These are phyloP conservation scores for Lampris megalopsis DNA, from an alignment of 2,113 vertebrate species.

Conservation along the genomic window DNA sequence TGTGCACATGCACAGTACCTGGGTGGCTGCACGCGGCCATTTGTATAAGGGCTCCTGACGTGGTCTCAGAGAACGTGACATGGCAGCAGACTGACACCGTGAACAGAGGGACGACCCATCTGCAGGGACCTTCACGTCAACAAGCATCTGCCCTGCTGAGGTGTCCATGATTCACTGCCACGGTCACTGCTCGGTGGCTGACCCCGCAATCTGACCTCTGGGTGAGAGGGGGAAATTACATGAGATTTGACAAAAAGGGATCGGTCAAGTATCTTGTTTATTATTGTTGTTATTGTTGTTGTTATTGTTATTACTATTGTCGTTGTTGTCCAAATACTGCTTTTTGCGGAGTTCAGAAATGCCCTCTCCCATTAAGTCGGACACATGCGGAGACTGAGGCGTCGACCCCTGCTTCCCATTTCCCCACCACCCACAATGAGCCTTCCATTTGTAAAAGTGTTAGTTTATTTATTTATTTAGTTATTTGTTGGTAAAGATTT, in stretches of 20 bases:
- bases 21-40: slow-evolving; percentile 67
- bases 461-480: too few species aligned
- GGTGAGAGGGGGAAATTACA: too few species aligned
- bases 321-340: neutral
- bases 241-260: too few species aligned
- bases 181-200: neutral
- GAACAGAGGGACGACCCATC: neutral
- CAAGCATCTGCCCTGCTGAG: slow-evolving; percentile 21
- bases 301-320: too few species aligned
- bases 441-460: too few species aligned
- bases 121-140: too few species aligned
- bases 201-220: neutral
- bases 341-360: neutral
- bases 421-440: neutral
- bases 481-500: too few species aligned
- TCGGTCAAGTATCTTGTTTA: too few species aligned
- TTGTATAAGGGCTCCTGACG: slow-evolving; percentile 51
- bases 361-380: neutral
- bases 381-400: too few species aligned
- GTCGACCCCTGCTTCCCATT: neutral
- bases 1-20: slow-evolving; percentile 38
- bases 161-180: neutral
- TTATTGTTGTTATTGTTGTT: too few species aligned
- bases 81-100: slow-evolving; percentile 9
- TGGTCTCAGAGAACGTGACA: slow-evolving; percentile 39